A percentile compares a stretch with the other conserved stretches of the same genome.
These are phyloP conservation scores for Argyresthia albistria DNA, from an alignment of 2,888 invertebrate species.

Conservation along the genomic window DNA sequence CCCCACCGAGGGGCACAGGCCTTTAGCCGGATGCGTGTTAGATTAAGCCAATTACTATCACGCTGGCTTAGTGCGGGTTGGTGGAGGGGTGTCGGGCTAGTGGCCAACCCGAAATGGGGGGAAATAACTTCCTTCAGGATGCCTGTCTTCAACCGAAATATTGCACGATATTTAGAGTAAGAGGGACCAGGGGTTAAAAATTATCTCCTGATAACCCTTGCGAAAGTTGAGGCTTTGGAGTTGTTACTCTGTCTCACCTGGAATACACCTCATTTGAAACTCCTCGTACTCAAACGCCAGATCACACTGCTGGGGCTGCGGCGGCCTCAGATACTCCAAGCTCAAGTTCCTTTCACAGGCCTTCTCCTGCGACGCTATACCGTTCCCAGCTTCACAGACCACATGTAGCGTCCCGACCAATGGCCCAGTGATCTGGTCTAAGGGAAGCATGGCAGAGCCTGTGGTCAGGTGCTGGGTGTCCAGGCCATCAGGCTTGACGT, in stretches of 20 bases:
- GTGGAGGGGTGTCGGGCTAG: too few species aligned
- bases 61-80: too few species aligned
- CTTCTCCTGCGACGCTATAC: conserved; percentile 48
- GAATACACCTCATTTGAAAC: conserved; percentile 59
- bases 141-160: not conserved
- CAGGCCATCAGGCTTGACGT: conserved; percentile 42
- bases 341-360: conserved; percentile 42
- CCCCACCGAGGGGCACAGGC: too few species aligned
- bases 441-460: conserved; percentile 43
- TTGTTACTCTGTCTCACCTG: conserved; percentile 40
- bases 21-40: too few species aligned
- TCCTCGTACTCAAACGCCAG: conserved; percentile 52
- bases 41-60: too few species aligned
- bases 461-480: conserved; percentile 54
- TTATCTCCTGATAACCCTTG: too few species aligned
- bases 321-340: conserved; percentile 51
- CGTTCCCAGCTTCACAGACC: conserved; percentile 55
- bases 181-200: too few species aligned
- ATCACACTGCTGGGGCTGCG: conserved; percentile 51
- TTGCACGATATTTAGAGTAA: not conserved
- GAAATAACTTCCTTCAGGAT: too few species aligned
- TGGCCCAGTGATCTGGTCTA: conserved; percentile 51
- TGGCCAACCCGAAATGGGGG: too few species aligned
- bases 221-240: too few species aligned
- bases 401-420: conserved; percentile 36